These are phyloP conservation scores for Frieseomelitta varia DNA, from an alignment of 1,140 invertebrate species.

Conservation along the genomic window DNA sequence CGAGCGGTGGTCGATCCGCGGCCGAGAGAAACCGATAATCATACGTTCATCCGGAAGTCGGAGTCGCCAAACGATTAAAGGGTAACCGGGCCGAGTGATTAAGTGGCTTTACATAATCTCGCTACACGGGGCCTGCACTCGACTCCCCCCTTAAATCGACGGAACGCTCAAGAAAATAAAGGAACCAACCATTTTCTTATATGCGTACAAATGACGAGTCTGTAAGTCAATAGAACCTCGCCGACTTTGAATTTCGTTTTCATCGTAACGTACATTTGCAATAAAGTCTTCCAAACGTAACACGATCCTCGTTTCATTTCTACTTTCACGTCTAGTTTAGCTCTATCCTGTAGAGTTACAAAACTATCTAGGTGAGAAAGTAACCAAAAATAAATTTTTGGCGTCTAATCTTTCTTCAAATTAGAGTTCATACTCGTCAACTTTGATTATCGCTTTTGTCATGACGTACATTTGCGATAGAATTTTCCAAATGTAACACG, in stretches of 20 bases:
- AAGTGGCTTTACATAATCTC: conserved; percentile 40
- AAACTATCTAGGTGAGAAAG: too few relatives aligned
- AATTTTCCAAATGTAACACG: too few relatives aligned
- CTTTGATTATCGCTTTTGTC: too few relatives aligned
- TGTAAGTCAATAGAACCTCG: not conserved
- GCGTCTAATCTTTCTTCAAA: too few relatives aligned
- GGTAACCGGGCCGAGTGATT: conserved; percentile 46
- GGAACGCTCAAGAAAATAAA: conserved; percentile 42
- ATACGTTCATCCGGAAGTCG: conserved; percentile 50
- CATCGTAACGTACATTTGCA: not conserved
- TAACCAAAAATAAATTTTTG: too few relatives aligned
- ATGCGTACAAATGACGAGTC: not conserved
- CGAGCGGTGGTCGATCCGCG: not conserved
- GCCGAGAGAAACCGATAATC: conserved; percentile 30
- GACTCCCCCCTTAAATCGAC: conserved; percentile 54
- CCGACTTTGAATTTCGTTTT: not conserved
- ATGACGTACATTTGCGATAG: too few relatives aligned
- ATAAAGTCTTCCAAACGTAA: too few relatives aligned
- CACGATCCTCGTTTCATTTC: too few relatives aligned
- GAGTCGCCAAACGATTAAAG: conserved; percentile 31
- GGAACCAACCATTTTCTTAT: not conserved
- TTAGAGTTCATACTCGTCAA: too few relatives aligned
- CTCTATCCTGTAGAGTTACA: too few relatives aligned
- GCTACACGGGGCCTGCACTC: conserved; percentile 23
- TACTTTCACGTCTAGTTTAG: too few relatives aligned